Evolutionary conservation across 1,140 invertebrate genomes (phyloP), one percentile per base, ranked within the genome.

Genomic region (Drosophila obscura): DNA sequence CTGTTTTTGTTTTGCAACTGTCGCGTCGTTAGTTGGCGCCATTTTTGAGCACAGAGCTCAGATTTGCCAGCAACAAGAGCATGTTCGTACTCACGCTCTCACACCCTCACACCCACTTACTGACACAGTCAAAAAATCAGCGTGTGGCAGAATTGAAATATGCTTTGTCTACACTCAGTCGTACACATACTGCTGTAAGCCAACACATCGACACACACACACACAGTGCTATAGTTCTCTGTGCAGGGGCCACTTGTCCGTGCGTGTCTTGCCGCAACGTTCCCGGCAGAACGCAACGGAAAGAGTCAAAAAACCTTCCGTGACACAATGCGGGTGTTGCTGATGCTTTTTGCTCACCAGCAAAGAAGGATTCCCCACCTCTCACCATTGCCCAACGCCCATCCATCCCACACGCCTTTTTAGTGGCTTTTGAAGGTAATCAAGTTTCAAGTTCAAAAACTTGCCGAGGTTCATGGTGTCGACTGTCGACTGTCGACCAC

Each of bases 381-480:
- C 22, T 4, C 22, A 24, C 22, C 22, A 24, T 24, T 24, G 22
- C 3, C 22, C 22, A 24, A 24, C 22, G 22, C 0, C 22, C 22
- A 60, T 8, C 41, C 26, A 22, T 13, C 59, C 56, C 69, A 67
- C 51, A 71, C 63, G 69, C 71, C 63, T 56, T 66, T 77, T 88
- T 67, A 63, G 82, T 85, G 83, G 79, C 67, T 83, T 79, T 73
- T 80, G 79, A 79, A 88, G 83, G 83, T 88, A 88, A 88, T 88
- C 83, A 89, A 88, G 83, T 88, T 88, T 88, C 83, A 88, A 88
- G 83, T 88, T 88, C 84, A 88, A 68, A 64, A 88, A 88, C 84
- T 77, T 77, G 72, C 35, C 73, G 51, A 68, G 83, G 83, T 88
- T 87, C 83, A 83, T 35, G 78, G 78, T 76, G 56, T 22, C 49